A percentile compares a stretch with the other conserved stretches of the same genome.
Conservation (phyloP, 2,113 vertebrate species). For the Nansenia antarctica region DNA sequence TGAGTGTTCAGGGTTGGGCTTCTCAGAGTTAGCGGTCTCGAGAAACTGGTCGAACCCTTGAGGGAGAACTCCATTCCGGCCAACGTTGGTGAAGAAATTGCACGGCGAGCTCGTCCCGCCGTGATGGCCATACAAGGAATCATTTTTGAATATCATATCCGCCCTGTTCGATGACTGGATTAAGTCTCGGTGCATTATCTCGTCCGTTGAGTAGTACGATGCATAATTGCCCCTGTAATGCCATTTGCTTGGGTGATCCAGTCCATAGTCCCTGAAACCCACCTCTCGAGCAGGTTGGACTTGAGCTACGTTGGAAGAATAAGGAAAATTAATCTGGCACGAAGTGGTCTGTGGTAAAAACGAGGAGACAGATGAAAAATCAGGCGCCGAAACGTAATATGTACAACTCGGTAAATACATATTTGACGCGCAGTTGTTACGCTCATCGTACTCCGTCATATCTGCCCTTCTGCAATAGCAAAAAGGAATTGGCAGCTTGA, state of each 20-base stretch:
- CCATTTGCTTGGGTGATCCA: conserved; percentile 90
- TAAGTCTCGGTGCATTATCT: conserved; percentile 89
- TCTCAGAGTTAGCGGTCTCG: conserved; percentile 73
- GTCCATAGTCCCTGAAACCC: conserved; percentile 91
- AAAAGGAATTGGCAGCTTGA: conserved; percentile 81
- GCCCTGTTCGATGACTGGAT: conserved; percentile 69
- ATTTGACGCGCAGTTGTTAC: conserved; percentile 88
- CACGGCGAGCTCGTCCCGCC: conserved; percentile 18
- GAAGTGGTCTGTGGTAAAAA: conserved; percentile 83
- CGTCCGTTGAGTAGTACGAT: conserved; percentile 84
- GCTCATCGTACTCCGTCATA: conserved; percentile 95
- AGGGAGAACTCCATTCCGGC: conserved; percentile 83
- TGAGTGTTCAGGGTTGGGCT: conserved; percentile 70
- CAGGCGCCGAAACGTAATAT: conserved; percentile 89
- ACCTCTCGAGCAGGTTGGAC: conserved; percentile 94
- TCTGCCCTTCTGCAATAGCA: conserved; percentile 69
- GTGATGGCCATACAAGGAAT: conserved; percentile 76
- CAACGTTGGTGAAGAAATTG: conserved; percentile 52
- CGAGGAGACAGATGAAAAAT: conserved; percentile 88
- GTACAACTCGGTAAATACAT: conserved; percentile 95
- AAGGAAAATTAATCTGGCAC: conserved; percentile 8
- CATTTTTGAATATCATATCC: conserved; percentile 15
- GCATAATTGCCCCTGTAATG: conserved; percentile 80
- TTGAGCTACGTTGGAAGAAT: conserved; percentile 71
- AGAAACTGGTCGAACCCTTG: conserved; percentile 88